Evolutionary conservation across 2,797 vertebrate species (phyloP).

Genomic region (Onychomys torridus): DNA sequence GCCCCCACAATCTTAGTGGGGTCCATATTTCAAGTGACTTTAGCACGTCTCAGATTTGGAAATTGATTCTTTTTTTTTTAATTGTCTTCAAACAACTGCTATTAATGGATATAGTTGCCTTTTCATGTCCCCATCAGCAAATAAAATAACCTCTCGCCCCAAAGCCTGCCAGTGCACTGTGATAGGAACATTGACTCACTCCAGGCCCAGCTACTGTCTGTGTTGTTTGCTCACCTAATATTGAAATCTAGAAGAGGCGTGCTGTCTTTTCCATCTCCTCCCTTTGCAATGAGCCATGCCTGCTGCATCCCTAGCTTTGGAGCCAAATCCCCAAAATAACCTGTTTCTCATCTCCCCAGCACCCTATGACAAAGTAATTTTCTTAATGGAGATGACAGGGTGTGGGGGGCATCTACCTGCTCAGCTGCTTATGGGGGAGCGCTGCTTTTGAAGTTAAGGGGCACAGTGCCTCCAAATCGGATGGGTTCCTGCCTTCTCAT

Average conservation of each 20-base stretch:
- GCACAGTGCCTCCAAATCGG: accelerated
- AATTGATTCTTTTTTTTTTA: conserved; percentile 20
- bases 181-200: neutral
- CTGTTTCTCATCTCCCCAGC: conserved; percentile 47
- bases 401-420: neutral
- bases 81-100: neutral
- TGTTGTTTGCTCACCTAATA: neutral
- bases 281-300: neutral
- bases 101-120: neutral
- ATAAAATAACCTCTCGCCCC: conserved; percentile 21
- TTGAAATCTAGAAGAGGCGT: neutral
- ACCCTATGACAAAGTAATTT: conserved; percentile 12
- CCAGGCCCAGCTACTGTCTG: neutral
- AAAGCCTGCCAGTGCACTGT: neutral
- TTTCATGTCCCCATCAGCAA: neutral
- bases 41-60: neutral
- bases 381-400: neutral
- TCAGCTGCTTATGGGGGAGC: neutral
- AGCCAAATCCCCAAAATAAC: conserved; percentile 61
- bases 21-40: neutral
- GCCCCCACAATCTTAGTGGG: neutral
- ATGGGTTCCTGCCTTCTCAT: neutral
- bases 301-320: conserved; percentile 21
- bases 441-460: neutral
- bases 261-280: neutral